These are phyloP conservation scores for Tenthredo amoena DNA, from an alignment of 2,888 invertebrate species.

Conservation along the genomic window DNA sequence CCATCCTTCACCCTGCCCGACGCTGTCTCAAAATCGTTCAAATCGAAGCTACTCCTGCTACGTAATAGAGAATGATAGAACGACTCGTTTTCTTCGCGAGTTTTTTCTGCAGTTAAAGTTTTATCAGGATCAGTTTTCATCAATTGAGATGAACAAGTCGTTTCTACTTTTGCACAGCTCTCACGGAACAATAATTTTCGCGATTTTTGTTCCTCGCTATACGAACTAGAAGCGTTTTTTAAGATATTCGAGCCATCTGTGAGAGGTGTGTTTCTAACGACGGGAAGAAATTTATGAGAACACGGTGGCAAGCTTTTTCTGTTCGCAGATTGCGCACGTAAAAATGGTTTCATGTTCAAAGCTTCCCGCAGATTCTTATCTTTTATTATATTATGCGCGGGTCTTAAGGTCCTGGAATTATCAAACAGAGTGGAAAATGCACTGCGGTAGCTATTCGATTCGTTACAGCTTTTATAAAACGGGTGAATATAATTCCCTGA, in stretches of 20 bases:
- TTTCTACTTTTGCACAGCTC: not conserved
- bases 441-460: not conserved
- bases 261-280: not conserved
- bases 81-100: not conserved
- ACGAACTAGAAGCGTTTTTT: not conserved
- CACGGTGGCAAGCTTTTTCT: not conserved
- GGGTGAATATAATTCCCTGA: not conserved
- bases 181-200: not conserved
- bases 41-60: conserved; percentile 18
- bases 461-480: not conserved
- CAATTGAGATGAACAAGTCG: not conserved
- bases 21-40: not conserved
- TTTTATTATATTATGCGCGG: not conserved
- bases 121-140: conserved; percentile 6
- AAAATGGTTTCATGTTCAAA: conserved; percentile 13
- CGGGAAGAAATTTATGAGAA: not conserved
- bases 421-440: not conserved
- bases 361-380: not conserved
- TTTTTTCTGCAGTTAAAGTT: not conserved
- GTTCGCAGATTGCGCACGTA: not conserved
- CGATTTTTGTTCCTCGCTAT: not conserved
- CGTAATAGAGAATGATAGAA: not conserved
- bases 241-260: not conserved
- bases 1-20: not conserved
- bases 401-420: not conserved